Evolutionary conservation across 2,797 vertebrate species (phyloP).

Genomic region (Onychomys leucogaster): DNA sequence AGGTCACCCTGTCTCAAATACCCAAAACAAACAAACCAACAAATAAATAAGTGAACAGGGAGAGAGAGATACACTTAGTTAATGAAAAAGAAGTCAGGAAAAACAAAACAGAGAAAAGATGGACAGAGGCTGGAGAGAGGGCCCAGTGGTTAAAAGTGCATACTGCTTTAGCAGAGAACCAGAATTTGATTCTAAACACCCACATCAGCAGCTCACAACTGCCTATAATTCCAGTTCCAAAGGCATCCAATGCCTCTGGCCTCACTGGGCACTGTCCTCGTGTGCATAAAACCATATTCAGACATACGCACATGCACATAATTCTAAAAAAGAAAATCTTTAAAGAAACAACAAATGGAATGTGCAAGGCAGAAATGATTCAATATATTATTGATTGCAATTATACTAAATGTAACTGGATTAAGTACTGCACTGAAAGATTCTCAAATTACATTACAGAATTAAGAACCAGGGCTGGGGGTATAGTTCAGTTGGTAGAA

Average conservation of each 20-base stretch:
- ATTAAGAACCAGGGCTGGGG: not conserved
- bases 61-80: not conserved
- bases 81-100: not conserved
- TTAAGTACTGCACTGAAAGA: not conserved
- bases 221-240: not conserved
- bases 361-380: not conserved
- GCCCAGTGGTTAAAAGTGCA: not conserved
- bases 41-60: not conserved
- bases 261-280: not conserved
- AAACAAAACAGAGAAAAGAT: not conserved
- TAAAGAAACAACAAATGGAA: slow-evolving; percentile 10
- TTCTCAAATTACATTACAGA: slow-evolving; percentile 13
- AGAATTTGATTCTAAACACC: not conserved
- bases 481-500: not conserved
- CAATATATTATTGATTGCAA: not conserved
- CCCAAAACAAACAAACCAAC: not conserved
- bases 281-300: not conserved
- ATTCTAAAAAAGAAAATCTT: not conserved
- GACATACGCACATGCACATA: not conserved
- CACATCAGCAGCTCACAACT: not conserved
- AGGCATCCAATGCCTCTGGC: not conserved
- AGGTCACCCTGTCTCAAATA: not conserved
- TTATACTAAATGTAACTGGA: not conserved
- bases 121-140: no score
- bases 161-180: not conserved